Conservation (phyloP, 2,888 invertebrate genomes). For the Zeuzera pyrina region DNA sequence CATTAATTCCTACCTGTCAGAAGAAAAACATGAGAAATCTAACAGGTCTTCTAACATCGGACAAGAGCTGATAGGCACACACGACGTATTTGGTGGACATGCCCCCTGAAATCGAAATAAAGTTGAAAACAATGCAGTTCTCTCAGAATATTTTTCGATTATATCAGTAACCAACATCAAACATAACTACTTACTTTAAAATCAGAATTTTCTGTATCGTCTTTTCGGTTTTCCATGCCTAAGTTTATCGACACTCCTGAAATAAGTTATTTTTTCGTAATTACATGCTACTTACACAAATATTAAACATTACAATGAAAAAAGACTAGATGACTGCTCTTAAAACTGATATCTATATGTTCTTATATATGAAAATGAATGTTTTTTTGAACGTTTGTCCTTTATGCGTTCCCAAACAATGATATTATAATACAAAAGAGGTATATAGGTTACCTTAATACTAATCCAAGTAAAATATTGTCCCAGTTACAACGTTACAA, state of each 20-base stretch:
- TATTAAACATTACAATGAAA: slow-evolving; percentile 56
- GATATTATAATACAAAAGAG: too few species aligned
- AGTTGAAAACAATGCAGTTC: too few species aligned
- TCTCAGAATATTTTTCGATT: too few species aligned
- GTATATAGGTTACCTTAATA: too few species aligned
- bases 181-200: slow-evolving; percentile 29
- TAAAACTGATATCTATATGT: too few species aligned
- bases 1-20: slow-evolving; percentile 65
- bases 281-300: slow-evolving; percentile 46
- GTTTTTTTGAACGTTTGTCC: too few species aligned
- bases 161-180: too few species aligned
- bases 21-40: slow-evolving; percentile 73
- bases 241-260: slow-evolving; percentile 50
- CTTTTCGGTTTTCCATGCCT: slow-evolving; percentile 32
- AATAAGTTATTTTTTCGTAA: slow-evolving; percentile 17
- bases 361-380: too few species aligned
- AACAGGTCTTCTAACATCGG: slow-evolving; percentile 70
- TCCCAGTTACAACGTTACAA: too few species aligned
- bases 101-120: slow-evolving; percentile 51
- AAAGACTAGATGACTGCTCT: too few species aligned
- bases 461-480: too few species aligned
- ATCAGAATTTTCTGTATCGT: slow-evolving; percentile 28
- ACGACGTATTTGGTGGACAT: slow-evolving; percentile 57
- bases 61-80: slow-evolving; percentile 72
- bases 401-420: too few species aligned